Evolutionary conservation across 2,888 invertebrate species (phyloP).

Genomic region (Clivina fossor): DNA sequence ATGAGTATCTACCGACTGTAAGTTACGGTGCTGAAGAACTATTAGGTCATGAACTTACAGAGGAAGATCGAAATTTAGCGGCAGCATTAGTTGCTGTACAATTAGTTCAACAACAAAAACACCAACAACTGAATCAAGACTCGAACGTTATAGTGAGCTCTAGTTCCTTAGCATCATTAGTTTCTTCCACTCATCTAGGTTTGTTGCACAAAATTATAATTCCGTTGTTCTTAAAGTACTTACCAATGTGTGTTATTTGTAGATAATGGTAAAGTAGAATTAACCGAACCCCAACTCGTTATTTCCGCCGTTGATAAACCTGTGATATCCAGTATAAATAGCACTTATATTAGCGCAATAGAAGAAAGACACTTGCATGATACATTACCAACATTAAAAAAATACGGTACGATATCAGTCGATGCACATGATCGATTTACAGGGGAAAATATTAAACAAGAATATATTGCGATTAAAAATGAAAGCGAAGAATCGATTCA

Average conservation of each 20-base stretch:
- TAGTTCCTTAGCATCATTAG: constrained; percentile 41
- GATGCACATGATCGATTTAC: constrained; percentile 37
- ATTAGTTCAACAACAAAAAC: constrained; percentile 62
- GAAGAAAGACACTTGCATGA: constrained; percentile 25
- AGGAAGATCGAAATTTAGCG: constrained; percentile 63
- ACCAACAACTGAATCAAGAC: constrained; percentile 54
- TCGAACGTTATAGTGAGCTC: constrained; percentile 43
- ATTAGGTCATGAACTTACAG: constrained; percentile 54
- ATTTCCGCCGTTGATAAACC: constrained; percentile 27
- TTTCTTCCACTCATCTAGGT: constrained; percentile 34
- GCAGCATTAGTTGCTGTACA: constrained; percentile 65
- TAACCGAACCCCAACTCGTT: constrained; percentile 23
- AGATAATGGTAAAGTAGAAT: constrained; percentile 26
- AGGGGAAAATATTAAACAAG: constrained; percentile 38
- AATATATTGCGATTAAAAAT: constrained; percentile 42
- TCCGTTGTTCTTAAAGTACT: background rate
- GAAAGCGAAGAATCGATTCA: constrained; percentile 44
- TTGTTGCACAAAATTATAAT: background rate
- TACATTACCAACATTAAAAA: constrained; percentile 14
- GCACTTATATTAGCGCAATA: constrained; percentile 12
- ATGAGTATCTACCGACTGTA: constrained; percentile 51
- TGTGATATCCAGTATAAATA: constrained; percentile 24
- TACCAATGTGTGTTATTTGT: too few relatives aligned
- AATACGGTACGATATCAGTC: constrained; percentile 13
- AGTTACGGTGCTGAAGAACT: constrained; percentile 52